Evolutionary conservation across 1,140 invertebrate genomes (phyloP), one percentile per base, ranked within the genome.

Genomic region (Acromyrmex echinatior): DNA sequence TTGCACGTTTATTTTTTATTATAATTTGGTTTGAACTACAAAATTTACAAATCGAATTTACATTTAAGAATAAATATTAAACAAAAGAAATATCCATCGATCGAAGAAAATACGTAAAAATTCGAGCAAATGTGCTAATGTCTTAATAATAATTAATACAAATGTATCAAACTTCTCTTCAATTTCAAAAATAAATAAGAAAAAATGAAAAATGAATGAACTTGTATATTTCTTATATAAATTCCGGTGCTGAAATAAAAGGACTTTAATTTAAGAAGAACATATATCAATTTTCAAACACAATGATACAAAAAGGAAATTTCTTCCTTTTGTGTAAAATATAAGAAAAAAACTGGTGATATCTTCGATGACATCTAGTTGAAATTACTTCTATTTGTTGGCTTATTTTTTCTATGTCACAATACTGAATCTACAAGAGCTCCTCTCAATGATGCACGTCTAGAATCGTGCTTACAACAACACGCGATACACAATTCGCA

Each of bases 111-210:
- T 39, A 68, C 39, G 56, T 90, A 90, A 90, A 89, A 90, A 53
- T 56, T 56, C 35, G 28, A 79, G 31, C 45, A 12, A 31, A 21
- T 31, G 16, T 35, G 25, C 31, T 58, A 73, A 90, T 70, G 45
- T 70, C 63, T 25, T 28, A 31, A 25, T 12, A 35, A 90, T 74
- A 87, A 90, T 90, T 87, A 87, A 45, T 78, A 79, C 31, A 35
- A 53, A 35, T 84, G 35, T 39, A 28, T 18, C n/a, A 12, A 78
- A 60, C 56, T 68, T 82, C 21, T 31, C 16, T 53, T n/a, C 39
- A 70, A 56, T 90, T 87, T 76, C 39, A 56, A 81, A 53, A 71
- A 62, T 73, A 89, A 58, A 73, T 86, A 84, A 86, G 25, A 88
- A 62, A 39, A 21, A 28, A 76, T 21, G 4, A 35, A 74, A 35